Percentiles rank a stretch among this genome's conserved stretches.
Evolutionary conservation across 2,797 vertebrate species (phyloP).

Genomic region (Potorous gilbertii): DNA sequence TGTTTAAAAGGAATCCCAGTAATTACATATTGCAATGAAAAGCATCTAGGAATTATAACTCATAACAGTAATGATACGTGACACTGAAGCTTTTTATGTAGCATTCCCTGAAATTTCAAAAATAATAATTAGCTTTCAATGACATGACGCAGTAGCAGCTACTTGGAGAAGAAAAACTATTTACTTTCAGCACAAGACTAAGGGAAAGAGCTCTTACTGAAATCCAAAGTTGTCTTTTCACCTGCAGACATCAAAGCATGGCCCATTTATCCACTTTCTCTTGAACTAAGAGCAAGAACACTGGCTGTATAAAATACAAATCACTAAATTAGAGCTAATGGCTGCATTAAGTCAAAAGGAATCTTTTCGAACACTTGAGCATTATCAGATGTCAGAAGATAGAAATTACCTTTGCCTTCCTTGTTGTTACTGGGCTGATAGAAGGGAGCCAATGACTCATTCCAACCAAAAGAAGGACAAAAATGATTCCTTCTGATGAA

Average conservation of each 20-base stretch:
- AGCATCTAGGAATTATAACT: neutral
- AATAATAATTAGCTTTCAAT: slow-evolving; percentile 35
- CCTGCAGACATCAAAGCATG: slow-evolving; percentile 1
- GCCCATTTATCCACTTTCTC: slow-evolving; percentile 35
- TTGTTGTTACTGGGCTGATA: slow-evolving; percentile 20
- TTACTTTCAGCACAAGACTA: slow-evolving; percentile 24
- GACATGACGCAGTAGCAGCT: slow-evolving; percentile 9
- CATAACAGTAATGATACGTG: slow-evolving; percentile 32
- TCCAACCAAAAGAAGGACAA: slow-evolving; percentile 41
- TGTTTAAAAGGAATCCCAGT: neutral
- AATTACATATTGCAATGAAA: slow-evolving; percentile 26
- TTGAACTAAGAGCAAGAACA: slow-evolving; percentile 28
- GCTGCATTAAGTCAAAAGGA: slow-evolving; percentile 46
- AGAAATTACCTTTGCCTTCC: neutral
- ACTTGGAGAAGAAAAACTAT: slow-evolving; percentile 27
- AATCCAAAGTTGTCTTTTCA: slow-evolving; percentile 30
- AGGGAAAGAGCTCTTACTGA: slow-evolving; percentile 46
- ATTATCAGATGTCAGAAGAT: slow-evolving; percentile 48
- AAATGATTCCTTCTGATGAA: slow-evolving; percentile 17
- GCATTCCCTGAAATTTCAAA: slow-evolving; percentile 48
- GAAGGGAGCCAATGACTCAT: neutral
- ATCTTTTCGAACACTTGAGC: slow-evolving; percentile 24
- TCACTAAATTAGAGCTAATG: slow-evolving; percentile 19
- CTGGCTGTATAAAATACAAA: neutral
- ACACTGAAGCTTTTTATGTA: slow-evolving; percentile 4